These are phyloP conservation scores for Drosophila mauritiana DNA, from an alignment of 1,140 invertebrate species.

Conservation along the genomic window DNA sequence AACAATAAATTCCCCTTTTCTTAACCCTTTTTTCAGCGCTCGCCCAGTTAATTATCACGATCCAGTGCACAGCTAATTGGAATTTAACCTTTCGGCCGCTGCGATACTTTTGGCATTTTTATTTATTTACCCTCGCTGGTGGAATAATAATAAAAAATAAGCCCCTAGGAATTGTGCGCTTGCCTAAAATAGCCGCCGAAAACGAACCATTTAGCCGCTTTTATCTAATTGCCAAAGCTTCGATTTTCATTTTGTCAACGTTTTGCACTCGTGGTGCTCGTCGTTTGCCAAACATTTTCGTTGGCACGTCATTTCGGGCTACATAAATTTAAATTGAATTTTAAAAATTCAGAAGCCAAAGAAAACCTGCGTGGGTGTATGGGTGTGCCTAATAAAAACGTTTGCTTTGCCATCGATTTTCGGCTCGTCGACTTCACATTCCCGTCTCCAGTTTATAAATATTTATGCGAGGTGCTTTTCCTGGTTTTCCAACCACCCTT, in stretches of 20 bases:
- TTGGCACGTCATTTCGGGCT: constrained; percentile 59
- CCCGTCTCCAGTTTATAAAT: constrained; percentile 68
- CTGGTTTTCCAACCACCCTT: not conserved
- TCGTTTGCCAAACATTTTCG: constrained; percentile 26
- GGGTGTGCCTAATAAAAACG: constrained; percentile 40
- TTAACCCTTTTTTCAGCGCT: constrained; percentile 31
- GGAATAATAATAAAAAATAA: constrained; percentile 32
- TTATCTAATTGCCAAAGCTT: constrained; percentile 43
- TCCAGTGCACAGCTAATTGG: constrained; percentile 70
- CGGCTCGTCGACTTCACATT: constrained; percentile 37
- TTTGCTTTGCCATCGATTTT: constrained; percentile 72
- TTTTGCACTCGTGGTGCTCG: not conserved
- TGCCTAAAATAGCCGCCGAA: constrained; percentile 26
- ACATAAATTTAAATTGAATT: constrained; percentile 79
- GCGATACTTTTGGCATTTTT: constrained; percentile 37
- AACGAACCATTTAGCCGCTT: constrained; percentile 33
- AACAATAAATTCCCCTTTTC: constrained; percentile 33
- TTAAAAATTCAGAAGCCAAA: constrained; percentile 74
- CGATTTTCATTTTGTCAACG: constrained; percentile 44
- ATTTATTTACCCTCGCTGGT: constrained; percentile 27
- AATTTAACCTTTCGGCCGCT: constrained; percentile 38
- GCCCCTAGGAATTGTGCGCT: constrained; percentile 7
- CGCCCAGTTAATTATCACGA: constrained; percentile 70
- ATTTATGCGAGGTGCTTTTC: constrained; percentile 58
- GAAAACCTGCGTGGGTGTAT: constrained; percentile 24